Evolutionary conservation across 2,113 vertebrate species (phyloP).

Genomic region (Piprites chloris): DNA sequence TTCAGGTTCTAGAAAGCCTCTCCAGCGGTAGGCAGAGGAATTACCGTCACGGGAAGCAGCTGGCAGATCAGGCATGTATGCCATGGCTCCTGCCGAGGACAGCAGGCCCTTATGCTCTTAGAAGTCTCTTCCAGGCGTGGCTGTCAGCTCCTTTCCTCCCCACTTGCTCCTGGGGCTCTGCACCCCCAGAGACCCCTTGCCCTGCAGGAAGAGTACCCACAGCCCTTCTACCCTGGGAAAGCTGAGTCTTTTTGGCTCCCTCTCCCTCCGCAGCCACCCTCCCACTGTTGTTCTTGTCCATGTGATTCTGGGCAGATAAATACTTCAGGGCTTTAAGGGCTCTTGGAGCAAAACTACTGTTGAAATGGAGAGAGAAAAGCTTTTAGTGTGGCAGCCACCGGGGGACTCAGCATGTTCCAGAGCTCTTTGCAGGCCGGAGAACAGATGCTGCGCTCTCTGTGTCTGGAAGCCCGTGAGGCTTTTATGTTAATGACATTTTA

Average conservation of each 20-base stretch:
- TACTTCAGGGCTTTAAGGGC: neutral
- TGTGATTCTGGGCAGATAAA: neutral
- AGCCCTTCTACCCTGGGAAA: neutral
- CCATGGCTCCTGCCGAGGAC: fast-evolving
- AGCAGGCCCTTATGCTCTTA: neutral
- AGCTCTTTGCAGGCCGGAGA: neutral
- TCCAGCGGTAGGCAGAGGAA: neutral
- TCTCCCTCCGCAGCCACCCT: neutral
- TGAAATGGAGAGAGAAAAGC: neutral
- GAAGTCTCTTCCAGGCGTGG: neutral
- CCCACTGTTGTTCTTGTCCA: neutral
- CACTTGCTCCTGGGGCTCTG: neutral
- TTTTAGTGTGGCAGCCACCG: neutral
- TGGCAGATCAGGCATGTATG: neutral
- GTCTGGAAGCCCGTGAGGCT: neutral
- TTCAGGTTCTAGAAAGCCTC: neutral
- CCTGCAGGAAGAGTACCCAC: neutral
- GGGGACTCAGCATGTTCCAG: fast-evolving
- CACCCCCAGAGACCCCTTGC: too few species aligned
- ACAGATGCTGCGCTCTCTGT: neutral
- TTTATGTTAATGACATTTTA: neutral
- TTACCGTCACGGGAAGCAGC: fast-evolving
- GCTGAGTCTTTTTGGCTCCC: neutral
- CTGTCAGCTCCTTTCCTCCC: neutral
- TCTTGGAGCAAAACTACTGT: neutral